Base-by-base conservation (phyloP, 1,140 invertebrate genomes). In the Ylistrum balloti region DNA sequence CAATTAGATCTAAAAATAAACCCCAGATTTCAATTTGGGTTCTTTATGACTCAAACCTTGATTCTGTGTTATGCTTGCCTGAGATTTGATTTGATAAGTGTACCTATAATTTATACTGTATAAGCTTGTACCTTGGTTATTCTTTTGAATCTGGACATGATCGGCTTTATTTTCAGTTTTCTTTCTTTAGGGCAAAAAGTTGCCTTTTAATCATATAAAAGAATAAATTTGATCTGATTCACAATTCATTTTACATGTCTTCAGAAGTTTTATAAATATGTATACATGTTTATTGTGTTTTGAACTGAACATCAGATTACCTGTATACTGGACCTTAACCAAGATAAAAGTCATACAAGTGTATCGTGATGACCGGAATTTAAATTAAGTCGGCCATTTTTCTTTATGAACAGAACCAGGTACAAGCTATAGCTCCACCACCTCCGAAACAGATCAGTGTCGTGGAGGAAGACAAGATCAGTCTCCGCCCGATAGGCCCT, bases 391-490 rank as follows among this genome's bases (percentile, higher is more conserved):
- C 20, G 41, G 41, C 17, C 56, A 74, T 74, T 74, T 85, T 34
- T n/a, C 32, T 87, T 87, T 17, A 33, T 9, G 33, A 41, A 86
- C 85, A 86, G 45, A 89, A 86, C 48, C 48, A 90, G 86, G 35
- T 45, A 38, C 34, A 90, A 88, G 22, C 88, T 33, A 56, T 87
- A 87, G 85, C 88, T 74, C 88, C 88, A 5, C 92, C 92, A 38
- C 88, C 91, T 17, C 94, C 94, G 10, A 94, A 93, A 93, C 97
- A 97, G 13, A 97, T 98, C 93, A 95, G 96, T 88, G 97, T 98
- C 95, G 96, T 98, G 87, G 95, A 96, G 89, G 95, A 95, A 74
- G 96, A 96, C 87, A 91, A 94, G 20, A 95, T 96, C 90, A 94
- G 94, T 38, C 93, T 96, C 74, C 92, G 94, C 33, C 96, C 96